These are phyloP conservation scores for Discoglossus pictus DNA, from an alignment of 2,797 vertebrate genomes.

Conservation along the genomic window DNA sequence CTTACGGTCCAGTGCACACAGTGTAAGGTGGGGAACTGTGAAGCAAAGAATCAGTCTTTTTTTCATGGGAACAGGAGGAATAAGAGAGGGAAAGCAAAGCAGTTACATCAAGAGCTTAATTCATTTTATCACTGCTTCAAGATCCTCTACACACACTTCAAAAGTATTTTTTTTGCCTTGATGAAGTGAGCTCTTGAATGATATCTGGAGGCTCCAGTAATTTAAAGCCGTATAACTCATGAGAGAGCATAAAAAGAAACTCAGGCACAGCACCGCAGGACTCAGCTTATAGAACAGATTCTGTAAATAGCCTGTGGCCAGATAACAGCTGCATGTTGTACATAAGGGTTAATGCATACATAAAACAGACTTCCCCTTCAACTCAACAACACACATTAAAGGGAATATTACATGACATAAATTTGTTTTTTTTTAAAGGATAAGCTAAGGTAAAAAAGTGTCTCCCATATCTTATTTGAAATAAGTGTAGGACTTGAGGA, in stretches of 20 bases:
- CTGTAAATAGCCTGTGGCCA: constrained; percentile 32
- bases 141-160: constrained; percentile 47
- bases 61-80: constrained; percentile 16
- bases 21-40: constrained; percentile 4
- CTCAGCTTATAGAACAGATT: constrained; percentile 27
- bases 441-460: no score
- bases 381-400: no score
- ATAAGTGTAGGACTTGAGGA: no score
- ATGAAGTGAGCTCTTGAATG: constrained; percentile 52
- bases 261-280: constrained; percentile 25
- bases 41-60: constrained; percentile 10
- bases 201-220: constrained; percentile 49
- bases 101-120: constrained; percentile 49
- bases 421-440: no score
- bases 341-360: constrained; percentile 4
- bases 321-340: constrained; percentile 10
- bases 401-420: no score
- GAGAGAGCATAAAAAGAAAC: constrained; percentile 33
- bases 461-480: no score
- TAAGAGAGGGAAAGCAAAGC: not conserved
- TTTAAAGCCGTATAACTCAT: constrained; percentile 46
- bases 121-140: constrained; percentile 49
- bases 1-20: not conserved
- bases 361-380: no score
- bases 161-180: constrained; percentile 43